Base-by-base conservation (phyloP, 1,140 invertebrate species). In the Pogonomyrmex barbatus region DNA sequence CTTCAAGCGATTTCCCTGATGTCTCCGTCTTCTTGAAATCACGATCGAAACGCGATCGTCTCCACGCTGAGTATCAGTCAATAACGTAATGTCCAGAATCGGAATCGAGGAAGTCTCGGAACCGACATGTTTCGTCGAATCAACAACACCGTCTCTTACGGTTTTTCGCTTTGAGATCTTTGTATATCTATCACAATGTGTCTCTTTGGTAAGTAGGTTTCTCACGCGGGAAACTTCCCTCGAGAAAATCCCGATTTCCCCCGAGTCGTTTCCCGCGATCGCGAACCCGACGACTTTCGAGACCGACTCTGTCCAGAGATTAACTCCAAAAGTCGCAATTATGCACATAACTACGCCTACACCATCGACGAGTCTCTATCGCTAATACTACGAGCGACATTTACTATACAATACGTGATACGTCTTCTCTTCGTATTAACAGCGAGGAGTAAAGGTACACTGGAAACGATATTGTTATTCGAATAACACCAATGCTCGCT, bases 261-360 rank as follows among this genome's bases (percentile, higher is more conserved):
- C 12, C 45, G 76, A 39, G 42, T 42, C 39, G 14, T 10, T 58
- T 4, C 4, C 9, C 5, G 17, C 39, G 6, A 6, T 12, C 9
- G 9, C 33, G 68, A 14, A 9, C 24, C 65, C 67, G 54, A 67
- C 62, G 36, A 73, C 52, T 58, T 67, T 84, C 87, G 86, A 83
- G 39, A 33, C 56, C 86, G 86, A 52, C 54, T 47, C 58, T 88
- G 54, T 8, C 42, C 54, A 39, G 24, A 56, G 24, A 24, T 24
- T 60, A 36, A 67, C 54, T 73, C 45, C 33, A 50, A 83, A 60
- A 71, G 12, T 73, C 36, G 39, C 58, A 56, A 68, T 71, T 84
- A 84, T 83, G 88, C 89, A 87, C 62, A 45, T 33, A 78, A 88
- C 85, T 90, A 90, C 89, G 63, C 85, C 88, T 89, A 89, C 88